phyloP scores from a whole-genome alignment of 2,113 vertebrate genomes.

The Microtus oregoni region DNA sequence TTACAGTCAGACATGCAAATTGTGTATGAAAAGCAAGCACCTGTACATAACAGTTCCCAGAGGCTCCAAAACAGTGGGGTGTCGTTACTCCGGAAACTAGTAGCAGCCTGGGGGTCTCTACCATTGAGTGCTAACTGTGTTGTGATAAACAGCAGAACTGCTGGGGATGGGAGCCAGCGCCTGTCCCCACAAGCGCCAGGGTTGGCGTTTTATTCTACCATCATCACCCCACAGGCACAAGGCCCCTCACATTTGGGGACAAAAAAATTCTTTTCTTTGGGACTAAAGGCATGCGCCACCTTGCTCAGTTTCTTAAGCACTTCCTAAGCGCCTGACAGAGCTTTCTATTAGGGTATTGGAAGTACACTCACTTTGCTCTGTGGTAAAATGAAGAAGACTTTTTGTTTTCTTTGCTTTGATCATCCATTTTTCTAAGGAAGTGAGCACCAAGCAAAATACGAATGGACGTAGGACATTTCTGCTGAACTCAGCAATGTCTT shows the following conservation, averaged over 20 bases:
- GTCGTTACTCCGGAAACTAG: fast-evolving
- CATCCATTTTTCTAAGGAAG: conserved; percentile 72
- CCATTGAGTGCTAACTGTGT: too few species aligned
- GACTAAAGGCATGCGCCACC: background rate
- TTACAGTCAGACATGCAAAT: background rate
- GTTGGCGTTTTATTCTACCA: background rate
- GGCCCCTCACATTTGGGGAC: background rate
- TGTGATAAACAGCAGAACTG: fast-evolving
- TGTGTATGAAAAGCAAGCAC: background rate
- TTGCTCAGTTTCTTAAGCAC: background rate
- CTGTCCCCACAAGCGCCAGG: too few species aligned
- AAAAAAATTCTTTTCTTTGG: background rate
- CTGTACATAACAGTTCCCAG: background rate
- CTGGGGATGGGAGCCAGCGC: too few species aligned
- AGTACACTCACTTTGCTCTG: conserved; percentile 56
- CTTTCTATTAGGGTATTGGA: conserved; percentile 8
- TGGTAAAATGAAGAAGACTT: conserved; percentile 58
- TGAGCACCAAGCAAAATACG: conserved; percentile 70
- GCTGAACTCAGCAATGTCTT: conserved; percentile 53
- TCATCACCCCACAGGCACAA: background rate
- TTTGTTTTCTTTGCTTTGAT: conserved; percentile 55
- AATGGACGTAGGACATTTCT: conserved; percentile 22
- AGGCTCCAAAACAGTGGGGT: background rate
- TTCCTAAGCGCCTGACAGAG: background rate
- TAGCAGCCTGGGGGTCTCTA: background rate